Conservation (phyloP, 2,888 invertebrate genomes). For the Polyommatus icarus region DNA sequence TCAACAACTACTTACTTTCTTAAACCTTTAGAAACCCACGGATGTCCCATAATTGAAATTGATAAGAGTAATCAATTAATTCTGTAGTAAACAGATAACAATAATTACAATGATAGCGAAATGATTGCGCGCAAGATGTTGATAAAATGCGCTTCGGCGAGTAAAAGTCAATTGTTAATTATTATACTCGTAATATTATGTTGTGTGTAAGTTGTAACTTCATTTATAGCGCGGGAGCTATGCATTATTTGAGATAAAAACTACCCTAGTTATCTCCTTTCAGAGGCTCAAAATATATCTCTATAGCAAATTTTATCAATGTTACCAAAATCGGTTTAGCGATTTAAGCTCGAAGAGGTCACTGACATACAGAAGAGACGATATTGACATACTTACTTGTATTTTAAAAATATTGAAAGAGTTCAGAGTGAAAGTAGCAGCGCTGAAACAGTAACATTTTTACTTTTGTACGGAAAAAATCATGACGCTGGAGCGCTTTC, state of each 20-base stretch:
- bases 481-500: too few species aligned
- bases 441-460: too few species aligned
- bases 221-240: neutral
- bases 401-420: neutral
- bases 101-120: constrained; percentile 21
- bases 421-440: too few species aligned
- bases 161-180: neutral
- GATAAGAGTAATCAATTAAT: constrained; percentile 21
- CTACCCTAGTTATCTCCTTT: too few species aligned
- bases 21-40: neutral
- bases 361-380: too few species aligned
- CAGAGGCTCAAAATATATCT: too few species aligned
- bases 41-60: constrained; percentile 9
- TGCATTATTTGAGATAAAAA: neutral
- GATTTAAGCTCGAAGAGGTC: neutral
- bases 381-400: too few species aligned
- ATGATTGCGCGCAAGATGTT: constrained; percentile 15
- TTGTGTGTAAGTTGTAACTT: neutral
- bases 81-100: constrained; percentile 28
- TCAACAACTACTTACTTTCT: neutral
- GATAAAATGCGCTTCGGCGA: neutral
- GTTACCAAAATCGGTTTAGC: neutral
- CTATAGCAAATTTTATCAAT: neutral
- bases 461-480: too few species aligned
- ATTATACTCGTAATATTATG: too few species aligned